Conservation (phyloP, 2,113 vertebrate species). For the Epinephelus moara region DNA sequence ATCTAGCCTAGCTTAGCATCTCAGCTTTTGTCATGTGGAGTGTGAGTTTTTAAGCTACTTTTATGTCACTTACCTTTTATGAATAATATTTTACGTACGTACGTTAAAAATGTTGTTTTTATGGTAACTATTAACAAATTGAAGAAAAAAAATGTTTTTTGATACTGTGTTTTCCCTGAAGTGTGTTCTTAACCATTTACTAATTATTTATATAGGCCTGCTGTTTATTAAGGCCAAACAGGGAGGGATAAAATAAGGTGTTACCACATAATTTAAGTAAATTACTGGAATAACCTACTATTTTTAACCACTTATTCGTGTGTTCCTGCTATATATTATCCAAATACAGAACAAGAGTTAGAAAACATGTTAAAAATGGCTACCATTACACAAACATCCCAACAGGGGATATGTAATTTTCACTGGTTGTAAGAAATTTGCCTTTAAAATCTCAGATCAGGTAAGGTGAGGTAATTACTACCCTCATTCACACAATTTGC, state of each 20-base stretch:
- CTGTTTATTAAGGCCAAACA: background rate
- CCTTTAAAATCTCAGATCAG: background rate
- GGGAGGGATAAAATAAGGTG: background rate
- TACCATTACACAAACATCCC: background rate
- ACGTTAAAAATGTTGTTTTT: background rate
- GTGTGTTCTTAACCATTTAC: background rate
- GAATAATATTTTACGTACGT: background rate
- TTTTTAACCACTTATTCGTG: too few species aligned
- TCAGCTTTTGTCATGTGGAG: background rate
- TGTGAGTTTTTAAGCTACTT: background rate
- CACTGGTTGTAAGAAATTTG: background rate
- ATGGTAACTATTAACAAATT: background rate
- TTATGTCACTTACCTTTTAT: background rate
- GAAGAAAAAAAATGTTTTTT: too few species aligned
- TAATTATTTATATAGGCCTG: background rate
- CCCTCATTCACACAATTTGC: background rate
- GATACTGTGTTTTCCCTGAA: background rate
- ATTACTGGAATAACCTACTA: too few species aligned
- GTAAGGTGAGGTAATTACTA: background rate
- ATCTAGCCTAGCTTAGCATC: background rate
- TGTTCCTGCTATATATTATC: too few species aligned
- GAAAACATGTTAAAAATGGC: background rate
- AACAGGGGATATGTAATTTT: background rate
- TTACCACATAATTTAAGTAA: background rate
- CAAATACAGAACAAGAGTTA: background rate